A percentile compares a stretch with the other conserved stretches of the same genome.
Evolutionary conservation across 2,797 vertebrate genomes (phyloP).

Genomic region (Pempheris klunzingeri): DNA sequence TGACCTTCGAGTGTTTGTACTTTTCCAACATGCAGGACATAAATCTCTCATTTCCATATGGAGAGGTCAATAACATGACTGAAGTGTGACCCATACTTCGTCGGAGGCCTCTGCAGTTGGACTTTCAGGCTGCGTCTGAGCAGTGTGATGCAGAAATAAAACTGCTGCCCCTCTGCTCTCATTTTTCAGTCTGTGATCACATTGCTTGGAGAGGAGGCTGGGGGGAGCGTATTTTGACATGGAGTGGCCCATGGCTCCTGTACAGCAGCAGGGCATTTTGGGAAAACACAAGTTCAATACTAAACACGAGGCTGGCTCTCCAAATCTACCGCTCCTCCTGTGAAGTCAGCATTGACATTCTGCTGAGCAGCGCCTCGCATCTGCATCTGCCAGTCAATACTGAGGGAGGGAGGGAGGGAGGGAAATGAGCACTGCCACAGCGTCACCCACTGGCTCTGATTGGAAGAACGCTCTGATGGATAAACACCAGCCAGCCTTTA

Average conservation of each 20-base stretch:
- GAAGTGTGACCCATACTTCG: neutral
- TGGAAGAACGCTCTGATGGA: neutral
- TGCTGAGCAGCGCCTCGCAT: slow-evolving; percentile 47
- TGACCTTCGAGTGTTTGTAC: neutral
- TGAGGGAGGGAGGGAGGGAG: slow-evolving; percentile 1
- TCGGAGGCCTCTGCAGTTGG: neutral
- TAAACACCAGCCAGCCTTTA: neutral
- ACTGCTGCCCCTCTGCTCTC: neutral
- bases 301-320: slow-evolving; percentile 20
- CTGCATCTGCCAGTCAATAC: slow-evolving; percentile 62
- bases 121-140: neutral
- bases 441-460: slow-evolving; percentile 57
- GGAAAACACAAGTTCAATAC: slow-evolving; percentile 31
- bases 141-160: neutral
- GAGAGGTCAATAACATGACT: neutral
- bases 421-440: slow-evolving; percentile 50
- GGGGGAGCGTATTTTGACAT: neutral
- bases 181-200: neutral
- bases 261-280: neutral
- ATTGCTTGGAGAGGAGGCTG: neutral
- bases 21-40: neutral
- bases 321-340: slow-evolving; percentile 36
- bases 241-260: slow-evolving; percentile 16
- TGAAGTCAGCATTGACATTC: slow-evolving; percentile 67
- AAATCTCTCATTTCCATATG: neutral